A percentile compares a stretch with the other conserved stretches of the same genome.
Evolutionary conservation across 2,113 vertebrate genomes (phyloP).

Genomic region (Mormyrus lacerda): DNA sequence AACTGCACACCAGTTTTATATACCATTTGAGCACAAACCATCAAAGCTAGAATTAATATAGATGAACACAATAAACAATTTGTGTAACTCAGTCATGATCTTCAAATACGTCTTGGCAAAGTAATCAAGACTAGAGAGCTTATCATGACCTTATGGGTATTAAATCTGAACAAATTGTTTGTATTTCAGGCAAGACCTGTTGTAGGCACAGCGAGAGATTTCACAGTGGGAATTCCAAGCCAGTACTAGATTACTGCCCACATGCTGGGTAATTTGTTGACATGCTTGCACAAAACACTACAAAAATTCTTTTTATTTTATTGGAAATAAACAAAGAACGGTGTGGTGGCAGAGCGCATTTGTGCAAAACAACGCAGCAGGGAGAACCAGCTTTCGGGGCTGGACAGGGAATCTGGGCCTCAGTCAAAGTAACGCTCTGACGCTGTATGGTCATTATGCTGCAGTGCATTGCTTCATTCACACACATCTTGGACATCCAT

Average conservation of each 20-base stretch:
- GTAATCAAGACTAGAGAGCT: not conserved
- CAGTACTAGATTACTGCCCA: not conserved
- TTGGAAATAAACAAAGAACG: not conserved
- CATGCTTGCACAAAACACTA: not conserved
- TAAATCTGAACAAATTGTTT: not conserved
- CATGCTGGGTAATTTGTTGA: not conserved
- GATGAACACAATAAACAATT: not conserved
- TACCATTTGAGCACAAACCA: not conserved
- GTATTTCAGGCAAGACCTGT: not conserved
- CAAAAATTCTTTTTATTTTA: not conserved
- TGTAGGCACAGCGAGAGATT: not conserved
- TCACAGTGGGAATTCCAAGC: not conserved
- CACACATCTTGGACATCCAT: not conserved
- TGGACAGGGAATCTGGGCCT: too few species aligned
- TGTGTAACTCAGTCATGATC: not conserved
- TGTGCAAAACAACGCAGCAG: not conserved
- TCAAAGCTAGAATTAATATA: not conserved
- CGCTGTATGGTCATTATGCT: not conserved
- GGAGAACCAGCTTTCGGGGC: not conserved
- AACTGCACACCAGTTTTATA: not conserved
- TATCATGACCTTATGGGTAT: not conserved
- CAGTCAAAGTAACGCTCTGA: not conserved
- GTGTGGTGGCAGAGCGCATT: not conserved
- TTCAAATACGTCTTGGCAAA: not conserved
- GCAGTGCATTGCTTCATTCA: not conserved